phyloP scores from a whole-genome alignment of 2,113 vertebrate species.

The Neopipo cinnamomea region DNA sequence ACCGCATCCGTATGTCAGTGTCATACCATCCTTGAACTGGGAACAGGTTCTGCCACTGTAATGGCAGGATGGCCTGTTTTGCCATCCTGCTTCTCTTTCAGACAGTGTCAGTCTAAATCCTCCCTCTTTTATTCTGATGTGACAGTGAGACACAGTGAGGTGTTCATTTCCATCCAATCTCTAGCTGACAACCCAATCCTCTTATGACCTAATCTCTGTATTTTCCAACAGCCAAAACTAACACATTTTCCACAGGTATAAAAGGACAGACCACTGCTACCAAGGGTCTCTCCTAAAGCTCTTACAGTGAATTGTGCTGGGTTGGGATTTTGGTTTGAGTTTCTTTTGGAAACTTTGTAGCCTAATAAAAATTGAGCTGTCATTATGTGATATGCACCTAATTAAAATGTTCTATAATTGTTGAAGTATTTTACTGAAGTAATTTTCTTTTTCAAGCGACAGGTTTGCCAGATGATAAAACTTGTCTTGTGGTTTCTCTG shows the following conservation, averaged over 20 bases:
- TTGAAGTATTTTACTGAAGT: slow-evolving; percentile 84
- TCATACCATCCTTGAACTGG: not conserved
- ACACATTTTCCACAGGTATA: not conserved
- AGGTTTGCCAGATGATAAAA: slow-evolving; percentile 84
- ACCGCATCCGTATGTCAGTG: not conserved
- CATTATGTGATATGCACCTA: slow-evolving; percentile 77
- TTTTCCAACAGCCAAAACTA: not conserved
- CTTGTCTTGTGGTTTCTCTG: slow-evolving; percentile 82
- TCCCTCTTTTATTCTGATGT: not conserved
- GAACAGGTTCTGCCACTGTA: not conserved
- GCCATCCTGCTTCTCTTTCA: not conserved
- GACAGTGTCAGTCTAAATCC: not conserved
- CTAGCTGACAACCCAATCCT: not conserved
- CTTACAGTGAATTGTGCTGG: not conserved
- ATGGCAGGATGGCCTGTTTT: not conserved
- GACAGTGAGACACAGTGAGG: not conserved
- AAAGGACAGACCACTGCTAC: not conserved
- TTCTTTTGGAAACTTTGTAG: slow-evolving; percentile 46
- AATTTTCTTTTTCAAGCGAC: slow-evolving; percentile 74
- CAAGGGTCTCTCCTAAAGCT: not conserved
- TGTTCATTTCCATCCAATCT: not conserved
- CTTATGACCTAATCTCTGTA: not conserved
- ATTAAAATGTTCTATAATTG: slow-evolving; percentile 79
- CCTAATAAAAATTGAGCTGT: slow-evolving; percentile 56
- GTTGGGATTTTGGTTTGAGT: not conserved